Conservation (phyloP, 1,140 invertebrate species). For the Orius laevigatus region DNA sequence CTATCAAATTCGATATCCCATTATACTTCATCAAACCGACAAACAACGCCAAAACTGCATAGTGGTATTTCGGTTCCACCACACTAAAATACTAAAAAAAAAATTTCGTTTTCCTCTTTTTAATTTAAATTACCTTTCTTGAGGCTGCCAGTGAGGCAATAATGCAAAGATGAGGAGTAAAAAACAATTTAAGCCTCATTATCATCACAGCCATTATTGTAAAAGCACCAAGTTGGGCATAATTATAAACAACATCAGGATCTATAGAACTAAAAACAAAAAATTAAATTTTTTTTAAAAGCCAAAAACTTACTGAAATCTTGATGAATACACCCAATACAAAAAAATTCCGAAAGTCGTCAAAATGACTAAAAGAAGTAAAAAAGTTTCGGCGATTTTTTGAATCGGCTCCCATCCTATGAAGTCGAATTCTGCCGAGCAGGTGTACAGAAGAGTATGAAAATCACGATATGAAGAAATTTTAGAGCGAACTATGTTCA, state of each 20-base stretch:
- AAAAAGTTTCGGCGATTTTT: slow-evolving; percentile 26
- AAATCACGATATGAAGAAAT: slow-evolving; percentile 58
- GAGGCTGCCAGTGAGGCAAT: slow-evolving; percentile 42
- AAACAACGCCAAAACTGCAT: slow-evolving; percentile 28
- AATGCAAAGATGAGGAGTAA: slow-evolving; percentile 65
- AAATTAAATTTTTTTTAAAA: background rate
- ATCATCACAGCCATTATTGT: slow-evolving; percentile 56
- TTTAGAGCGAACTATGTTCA: slow-evolving; percentile 59
- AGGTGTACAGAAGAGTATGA: slow-evolving; percentile 70
- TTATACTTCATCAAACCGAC: slow-evolving; percentile 30
- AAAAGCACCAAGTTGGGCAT: slow-evolving; percentile 48
- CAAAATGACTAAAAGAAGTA: slow-evolving; percentile 36
- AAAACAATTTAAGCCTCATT: slow-evolving; percentile 71
- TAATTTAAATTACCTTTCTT: slow-evolving; percentile 26
- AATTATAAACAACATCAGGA: slow-evolving; percentile 49
- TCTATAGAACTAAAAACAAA: slow-evolving; percentile 28
- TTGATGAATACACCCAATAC: slow-evolving; percentile 5
- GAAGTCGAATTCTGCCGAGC: slow-evolving; percentile 68
- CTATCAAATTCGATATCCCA: slow-evolving; percentile 30
- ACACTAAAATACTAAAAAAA: slow-evolving; percentile 23
- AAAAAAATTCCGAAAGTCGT: slow-evolving; percentile 9
- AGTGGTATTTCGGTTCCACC: slow-evolving; percentile 15
- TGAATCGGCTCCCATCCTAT: slow-evolving; percentile 30
- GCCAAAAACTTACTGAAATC: slow-evolving; percentile 10
- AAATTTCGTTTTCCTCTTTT: background rate